A percentile compares a stretch with the other conserved stretches of the same genome.
Evolutionary conservation across 2,888 invertebrate genomes (phyloP).

Genomic region (Argynnis bischoffii): DNA sequence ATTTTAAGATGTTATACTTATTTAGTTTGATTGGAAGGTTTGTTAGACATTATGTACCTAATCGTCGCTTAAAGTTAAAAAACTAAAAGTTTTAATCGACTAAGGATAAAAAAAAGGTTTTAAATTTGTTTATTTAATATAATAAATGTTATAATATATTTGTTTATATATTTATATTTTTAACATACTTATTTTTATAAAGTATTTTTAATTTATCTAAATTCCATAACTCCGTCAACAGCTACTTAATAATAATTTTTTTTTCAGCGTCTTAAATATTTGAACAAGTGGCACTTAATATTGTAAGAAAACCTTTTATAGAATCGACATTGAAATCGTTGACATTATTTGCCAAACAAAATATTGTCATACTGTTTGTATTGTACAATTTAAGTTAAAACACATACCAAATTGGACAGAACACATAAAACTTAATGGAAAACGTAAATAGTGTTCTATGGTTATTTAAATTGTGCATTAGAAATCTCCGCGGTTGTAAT

Average conservation of each 20-base stretch:
- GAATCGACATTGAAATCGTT: conserved; percentile 60
- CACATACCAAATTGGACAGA: conserved; percentile 46
- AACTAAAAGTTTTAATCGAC: no score
- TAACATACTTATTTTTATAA: no score
- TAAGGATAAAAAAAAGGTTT: no score
- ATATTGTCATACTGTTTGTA: conserved; percentile 44
- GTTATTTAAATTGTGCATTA: conserved; percentile 35
- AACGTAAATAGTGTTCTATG: conserved; percentile 17
- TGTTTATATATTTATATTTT: no score
- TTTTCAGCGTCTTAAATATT: conserved; percentile 49
- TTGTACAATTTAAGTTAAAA: conserved; percentile 47
- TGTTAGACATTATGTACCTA: no score
- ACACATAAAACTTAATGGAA: conserved; percentile 42
- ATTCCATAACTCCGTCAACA: conserved; percentile 8
- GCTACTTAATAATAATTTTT: conserved; percentile 18
- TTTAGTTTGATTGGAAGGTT: no score
- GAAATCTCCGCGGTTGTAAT: conserved; percentile 4
- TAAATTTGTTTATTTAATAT: no score
- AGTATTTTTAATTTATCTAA: neutral
- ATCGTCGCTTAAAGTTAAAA: no score
- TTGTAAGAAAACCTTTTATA: conserved; percentile 58
- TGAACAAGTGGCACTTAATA: conserved; percentile 46
- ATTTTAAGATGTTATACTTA: no score
- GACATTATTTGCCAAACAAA: conserved; percentile 41
- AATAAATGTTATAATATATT: no score